These are phyloP conservation scores for Nemurella pictetii DNA, from an alignment of 2,888 invertebrate genomes.

Conservation along the genomic window DNA sequence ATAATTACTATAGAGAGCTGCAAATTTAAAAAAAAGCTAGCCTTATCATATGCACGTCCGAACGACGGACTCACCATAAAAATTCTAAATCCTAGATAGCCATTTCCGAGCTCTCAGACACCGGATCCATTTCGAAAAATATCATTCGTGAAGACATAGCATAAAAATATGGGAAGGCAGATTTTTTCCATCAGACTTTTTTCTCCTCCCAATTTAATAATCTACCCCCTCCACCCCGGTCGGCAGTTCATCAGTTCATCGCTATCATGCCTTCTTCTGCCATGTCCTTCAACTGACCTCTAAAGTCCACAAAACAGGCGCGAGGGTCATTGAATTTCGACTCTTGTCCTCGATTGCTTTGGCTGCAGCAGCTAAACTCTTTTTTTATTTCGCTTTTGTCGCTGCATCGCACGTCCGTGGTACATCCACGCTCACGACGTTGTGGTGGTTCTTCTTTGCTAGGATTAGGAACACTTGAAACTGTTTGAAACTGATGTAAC, in stretches of 20 bases:
- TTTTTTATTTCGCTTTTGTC: constrained; percentile 17
- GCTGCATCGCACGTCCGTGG: too few species aligned
- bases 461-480: constrained; percentile 3
- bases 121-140: not conserved
- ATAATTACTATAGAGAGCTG: not conserved
- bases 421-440: not conserved
- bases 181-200: not conserved
- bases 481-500: not conserved
- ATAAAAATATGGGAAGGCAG: not conserved
- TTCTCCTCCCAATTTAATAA: constrained; percentile 13
- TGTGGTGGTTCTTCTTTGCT: not conserved
- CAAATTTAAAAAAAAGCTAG: not conserved
- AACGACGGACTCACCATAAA: not conserved
- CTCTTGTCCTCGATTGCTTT: constrained; percentile 51
- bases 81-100: not conserved
- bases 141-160: not conserved
- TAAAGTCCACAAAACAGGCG: constrained; percentile 48
- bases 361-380: constrained; percentile 5
- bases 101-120: not conserved
- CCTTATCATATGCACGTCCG: too few species aligned
- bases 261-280: constrained; percentile 33
- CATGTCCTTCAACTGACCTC: constrained; percentile 57
- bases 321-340: constrained; percentile 56
- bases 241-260: constrained; percentile 5
- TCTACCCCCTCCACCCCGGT: not conserved